Percentiles rank a stretch among this genome's conserved stretches.
phyloP scores from a whole-genome alignment of 2,113 vertebrate genomes.

The Papio anubis region DNA sequence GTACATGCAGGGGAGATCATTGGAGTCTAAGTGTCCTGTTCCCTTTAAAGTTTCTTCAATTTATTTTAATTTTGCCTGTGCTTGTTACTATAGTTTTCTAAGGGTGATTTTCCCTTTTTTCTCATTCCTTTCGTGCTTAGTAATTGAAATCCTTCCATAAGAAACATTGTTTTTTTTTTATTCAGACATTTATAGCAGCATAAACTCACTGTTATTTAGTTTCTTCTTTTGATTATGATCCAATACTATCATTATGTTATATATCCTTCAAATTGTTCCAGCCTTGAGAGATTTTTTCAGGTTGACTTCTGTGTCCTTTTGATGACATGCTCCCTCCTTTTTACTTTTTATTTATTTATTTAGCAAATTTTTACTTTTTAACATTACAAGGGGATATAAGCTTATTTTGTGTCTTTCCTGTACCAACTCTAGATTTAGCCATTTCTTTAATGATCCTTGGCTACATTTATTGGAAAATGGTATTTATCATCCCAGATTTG shows the following conservation, averaged over 20 bases:
- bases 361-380: not conserved
- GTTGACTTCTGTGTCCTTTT: not conserved
- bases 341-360: not conserved
- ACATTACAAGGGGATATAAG: not conserved
- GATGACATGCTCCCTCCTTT: not conserved
- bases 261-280: not conserved
- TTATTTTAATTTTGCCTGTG: not conserved
- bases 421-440: not conserved
- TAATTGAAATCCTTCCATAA: not conserved
- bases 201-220: not conserved
- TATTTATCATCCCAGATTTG: not conserved
- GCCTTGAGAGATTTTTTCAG: not conserved
- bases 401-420: not conserved
- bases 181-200: not conserved
- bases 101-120: not conserved
- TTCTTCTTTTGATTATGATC: not conserved
- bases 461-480: not conserved
- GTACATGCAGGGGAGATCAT: too few relatives aligned
- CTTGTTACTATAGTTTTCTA: not conserved
- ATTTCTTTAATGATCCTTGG: not conserved
- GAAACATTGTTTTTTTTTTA: not conserved
- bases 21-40: too few relatives aligned
- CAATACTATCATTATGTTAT: not conserved
- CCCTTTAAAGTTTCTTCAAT: not conserved
- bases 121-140: not conserved